These are phyloP conservation scores for Clarias laeviceps DNA, from an alignment of 2,797 vertebrate species.

Conservation along the genomic window DNA sequence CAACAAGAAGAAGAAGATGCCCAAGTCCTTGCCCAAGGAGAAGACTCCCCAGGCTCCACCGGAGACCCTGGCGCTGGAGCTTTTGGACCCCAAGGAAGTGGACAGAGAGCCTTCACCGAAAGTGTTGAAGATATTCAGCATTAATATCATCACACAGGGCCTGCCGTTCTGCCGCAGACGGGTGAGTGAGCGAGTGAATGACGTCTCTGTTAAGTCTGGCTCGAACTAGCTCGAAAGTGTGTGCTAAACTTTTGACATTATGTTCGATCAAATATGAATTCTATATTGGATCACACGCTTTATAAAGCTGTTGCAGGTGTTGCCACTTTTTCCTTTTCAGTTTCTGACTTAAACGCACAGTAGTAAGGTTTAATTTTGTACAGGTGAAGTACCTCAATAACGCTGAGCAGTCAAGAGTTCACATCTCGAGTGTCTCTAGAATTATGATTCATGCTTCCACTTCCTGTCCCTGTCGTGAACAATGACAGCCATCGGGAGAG, in stretches of 20 bases:
- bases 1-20: conserved; percentile 82
- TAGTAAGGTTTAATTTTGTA: not conserved
- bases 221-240: not conserved
- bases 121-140: conserved; percentile 97
- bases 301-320: not conserved
- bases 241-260: not conserved
- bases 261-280: not conserved
- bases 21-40: conserved; percentile 79
- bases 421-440: not conserved
- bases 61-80: conserved; percentile 81
- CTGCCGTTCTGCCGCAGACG: conserved; percentile 94
- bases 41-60: conserved; percentile 72
- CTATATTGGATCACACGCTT: not conserved
- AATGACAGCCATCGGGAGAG: conserved; percentile 42
- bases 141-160: conserved; percentile 97
- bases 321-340: not conserved
- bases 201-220: not conserved
- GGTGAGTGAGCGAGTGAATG: conserved; percentile 80
- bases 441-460: conserved; percentile 45
- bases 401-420: not conserved
- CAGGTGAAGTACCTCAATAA: not conserved
- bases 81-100: conserved; percentile 80
- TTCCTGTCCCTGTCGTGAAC: conserved; percentile 47
- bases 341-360: not conserved
- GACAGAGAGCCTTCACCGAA: conserved; percentile 87